Evolutionary conservation across 2,888 invertebrate genomes (phyloP), one percentile per base, ranked within the genome.

Genomic region (Epirrhoe tristata): DNA sequence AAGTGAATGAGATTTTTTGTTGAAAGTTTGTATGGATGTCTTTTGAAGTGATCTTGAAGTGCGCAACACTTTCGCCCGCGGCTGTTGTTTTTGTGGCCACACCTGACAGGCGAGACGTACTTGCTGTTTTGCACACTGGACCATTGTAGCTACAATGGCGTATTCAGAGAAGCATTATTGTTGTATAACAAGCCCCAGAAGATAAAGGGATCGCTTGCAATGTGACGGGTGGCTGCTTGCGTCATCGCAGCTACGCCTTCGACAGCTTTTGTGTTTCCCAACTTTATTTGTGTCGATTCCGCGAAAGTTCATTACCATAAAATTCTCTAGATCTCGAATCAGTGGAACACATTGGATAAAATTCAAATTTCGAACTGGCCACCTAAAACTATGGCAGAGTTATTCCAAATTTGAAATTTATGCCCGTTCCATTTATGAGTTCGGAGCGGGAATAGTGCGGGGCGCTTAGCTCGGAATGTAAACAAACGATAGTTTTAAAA

Each of bases 401-500:
- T 62, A 60, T 69, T 66, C 53, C 59, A 66, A 66, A 69, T 69
- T 67, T 34, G 58, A 64, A 64, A 70, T 70, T 70, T 67, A 70
- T 67, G 64, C 48, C 53, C 61, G 61, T 70, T 74, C 74, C 69
- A 72, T 72, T 74, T 77, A 75, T 74, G 63, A 74, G 79, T 78
- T 75, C 54, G 71, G 73, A 73, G 69, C 63, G 66, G 75, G 78
- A 74, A 69, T 81, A 81, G 81, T 81, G 82, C 71, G 79, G 81
- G 81, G 72, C 74, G 67, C 68, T 68, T 65, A 69, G 76, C 72
- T 78, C 73, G 77, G 69, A 71, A 72, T 57, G 74, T 74, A 84
- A 84, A 84, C 82, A 84, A 77, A 74, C 77, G 78, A 81, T 76
- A 76, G 76, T 81, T 81, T 80, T 78, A 77, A 81, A 83, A 82